Base-by-base conservation (phyloP, 1,140 invertebrate species). In the Limonius californicus region DNA sequence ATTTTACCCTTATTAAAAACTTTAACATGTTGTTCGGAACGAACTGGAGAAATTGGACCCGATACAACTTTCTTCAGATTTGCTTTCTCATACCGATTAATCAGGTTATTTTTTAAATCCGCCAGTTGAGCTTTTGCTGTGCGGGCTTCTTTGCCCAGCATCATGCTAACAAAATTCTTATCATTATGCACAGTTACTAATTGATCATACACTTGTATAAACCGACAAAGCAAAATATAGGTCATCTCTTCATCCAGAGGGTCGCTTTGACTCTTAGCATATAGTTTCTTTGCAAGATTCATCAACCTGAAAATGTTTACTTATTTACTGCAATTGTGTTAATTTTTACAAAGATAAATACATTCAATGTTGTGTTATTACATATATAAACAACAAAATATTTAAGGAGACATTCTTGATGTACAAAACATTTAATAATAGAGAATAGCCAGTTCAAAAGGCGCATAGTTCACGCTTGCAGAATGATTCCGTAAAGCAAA, bases 171-270 rank as follows among this genome's bases (percentile, higher is more conserved):
- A 56, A 64, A 70, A n/a, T 64, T 63, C 12, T 19, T 61, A 62
- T 70, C 69, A 30, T 53, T 61, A 54, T 62, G 50, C 0, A 11
- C 20, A 50, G 47, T 45, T 14, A 45, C 60, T 15, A 68, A 54
- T 14, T 59, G 56, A 15, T 65, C 43, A 61, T 68, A 65, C 15
- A 45, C 27, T 18, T 50, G 23, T 16, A 67, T 19, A 55, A 63
- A 70, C 59, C 69, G 53, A 9, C 20, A 32, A 9, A 66, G 61
- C 53, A 59, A 47, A 39, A 70, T 66, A 47, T 60, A 70, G n/a
- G 64, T 64, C 45, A 57, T 65, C 61, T 70, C 69, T 58, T 68
- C 63, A 56, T 70, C 63, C 0, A 39, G 18, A 9, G 54, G 18
- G 11, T 62, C 23, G 23, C 15, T 20, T 18, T 53, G 54, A 47